Base-by-base conservation (phyloP, 1,140 invertebrate genomes). In the Limonius californicus region DNA sequence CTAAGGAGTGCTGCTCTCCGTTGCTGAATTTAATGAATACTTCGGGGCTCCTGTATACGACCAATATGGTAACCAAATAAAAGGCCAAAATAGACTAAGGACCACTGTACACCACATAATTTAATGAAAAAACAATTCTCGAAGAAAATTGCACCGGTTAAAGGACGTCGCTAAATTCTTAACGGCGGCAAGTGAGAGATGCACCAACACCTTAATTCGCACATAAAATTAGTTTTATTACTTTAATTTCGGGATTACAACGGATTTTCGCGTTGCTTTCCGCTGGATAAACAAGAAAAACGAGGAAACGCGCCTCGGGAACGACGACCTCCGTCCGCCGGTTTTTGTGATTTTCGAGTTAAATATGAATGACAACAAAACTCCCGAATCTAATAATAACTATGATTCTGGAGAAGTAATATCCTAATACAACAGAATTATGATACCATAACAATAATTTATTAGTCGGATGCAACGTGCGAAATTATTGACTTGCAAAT, bases 201-300 rank as follows among this genome's bases (percentile, higher is more conserved):
- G 35, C 35, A 39, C 35, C 35, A 9, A 39, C 35, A 14, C 35
- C 35, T 39, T 39, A 14, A 39, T 27, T 45, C 27, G 23, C 59
- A 60, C 54, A 57, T 62, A 62, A 62, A 62, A 62, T 62, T 62
- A 62, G 54, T 62, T 62, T 62, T 62, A 62, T 62, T 62, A 55
- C 61, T 62, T 62, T 62, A 62, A 62, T 62, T 62, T 62, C 19
- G n/a, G 35, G 61, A 62, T 62, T 62, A 62, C 39, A 47, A 15
- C 9, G 59, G 53, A 61, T 61, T 55, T 61, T 45, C 42, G 27
- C 56, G 3, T 27, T 18, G n/a, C 54, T 16, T 16, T 18, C 54
- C 35, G n/a, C 35, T 39, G 35, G 7, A 39, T 39, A 39, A 39
- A 39, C 35, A 39, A 39, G 35, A 39, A 39, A 39, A 39, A 39